Conservation (phyloP, 1,140 invertebrate genomes). For the Drosophila kanapiae region DNA sequence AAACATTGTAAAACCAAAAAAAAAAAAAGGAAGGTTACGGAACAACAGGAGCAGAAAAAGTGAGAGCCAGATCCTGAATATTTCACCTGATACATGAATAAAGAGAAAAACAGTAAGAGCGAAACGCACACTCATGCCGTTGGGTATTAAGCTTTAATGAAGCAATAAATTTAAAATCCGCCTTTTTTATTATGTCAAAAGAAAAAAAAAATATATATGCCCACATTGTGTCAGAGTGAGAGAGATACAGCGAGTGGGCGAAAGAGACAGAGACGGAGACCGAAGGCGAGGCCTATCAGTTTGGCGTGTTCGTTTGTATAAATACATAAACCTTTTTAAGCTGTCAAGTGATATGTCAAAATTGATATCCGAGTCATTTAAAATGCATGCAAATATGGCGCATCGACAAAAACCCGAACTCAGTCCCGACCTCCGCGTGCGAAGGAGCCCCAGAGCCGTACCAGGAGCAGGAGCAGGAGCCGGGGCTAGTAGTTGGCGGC, state of each 20-base stretch:
- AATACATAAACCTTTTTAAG: slow-evolving; percentile 84
- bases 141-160: slow-evolving; percentile 80
- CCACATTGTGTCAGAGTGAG: slow-evolving; percentile 12
- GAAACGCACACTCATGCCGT: slow-evolving; percentile 48
- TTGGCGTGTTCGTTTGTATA: slow-evolving; percentile 64
- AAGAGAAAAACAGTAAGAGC: background rate
- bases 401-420: slow-evolving; percentile 54
- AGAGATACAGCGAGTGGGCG: background rate
- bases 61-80: slow-evolving; percentile 62
- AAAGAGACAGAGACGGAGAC: background rate
- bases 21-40: slow-evolving; percentile 6
- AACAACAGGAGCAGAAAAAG: slow-evolving; percentile 28
- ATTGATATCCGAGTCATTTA: slow-evolving; percentile 84
- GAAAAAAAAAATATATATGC: background rate
- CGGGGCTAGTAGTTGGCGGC: slow-evolving; percentile 49
- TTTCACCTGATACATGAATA: slow-evolving; percentile 65
- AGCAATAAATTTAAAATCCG: slow-evolving; percentile 83
- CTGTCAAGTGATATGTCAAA: slow-evolving; percentile 84
- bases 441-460: too few species aligned
- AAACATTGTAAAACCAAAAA: slow-evolving; percentile 23
- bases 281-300: slow-evolving; percentile 10
- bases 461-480: slow-evolving; percentile 6
- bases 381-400: slow-evolving; percentile 82
- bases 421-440: background rate
- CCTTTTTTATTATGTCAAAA: slow-evolving; percentile 70